phyloP scores from a whole-genome alignment of 2,888 invertebrate genomes.

The Drosophila monieri region DNA sequence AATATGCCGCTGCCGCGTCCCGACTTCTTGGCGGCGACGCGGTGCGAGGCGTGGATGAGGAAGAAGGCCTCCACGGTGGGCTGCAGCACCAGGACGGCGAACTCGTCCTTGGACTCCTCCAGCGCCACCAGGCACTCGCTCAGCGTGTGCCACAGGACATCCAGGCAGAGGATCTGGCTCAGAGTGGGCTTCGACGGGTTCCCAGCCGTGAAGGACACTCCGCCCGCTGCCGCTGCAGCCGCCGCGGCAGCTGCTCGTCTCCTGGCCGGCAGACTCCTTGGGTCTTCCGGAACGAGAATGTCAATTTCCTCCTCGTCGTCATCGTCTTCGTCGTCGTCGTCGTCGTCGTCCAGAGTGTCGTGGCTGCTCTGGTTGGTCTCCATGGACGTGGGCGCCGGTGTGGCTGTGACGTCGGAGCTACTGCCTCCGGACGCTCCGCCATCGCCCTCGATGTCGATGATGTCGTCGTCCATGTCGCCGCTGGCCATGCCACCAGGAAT shows the following conservation, averaged over 20 bases:
- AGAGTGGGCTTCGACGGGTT: conserved; percentile 85
- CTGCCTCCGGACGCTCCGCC: conserved; percentile 29
- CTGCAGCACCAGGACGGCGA: conserved; percentile 93
- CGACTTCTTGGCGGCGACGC: conserved; percentile 56
- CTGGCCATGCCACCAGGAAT: background rate
- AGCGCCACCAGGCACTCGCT: conserved; percentile 91
- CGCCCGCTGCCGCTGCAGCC: background rate
- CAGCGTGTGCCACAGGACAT: conserved; percentile 90
- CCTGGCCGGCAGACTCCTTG: background rate
- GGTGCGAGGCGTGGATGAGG: conserved; percentile 91
- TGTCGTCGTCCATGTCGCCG: conserved; percentile 30
- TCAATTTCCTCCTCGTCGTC: conserved; percentile 7
- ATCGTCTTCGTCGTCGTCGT: conserved; percentile 17
- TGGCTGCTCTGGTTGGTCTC: conserved; percentile 30
- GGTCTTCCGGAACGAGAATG: background rate
- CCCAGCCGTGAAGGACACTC: background rate
- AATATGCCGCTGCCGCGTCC: conserved; percentile 27
- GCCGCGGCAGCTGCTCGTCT: background rate
- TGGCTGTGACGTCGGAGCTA: conserved; percentile 16
- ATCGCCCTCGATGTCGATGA: conserved; percentile 36
- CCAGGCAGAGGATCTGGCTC: conserved; percentile 89
- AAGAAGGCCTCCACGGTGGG: conserved; percentile 96
- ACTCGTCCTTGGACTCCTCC: conserved; percentile 93
- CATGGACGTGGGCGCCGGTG: conserved; percentile 18
- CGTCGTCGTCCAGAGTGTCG: conserved; percentile 2